Base-by-base conservation (phyloP, 2,888 invertebrate species). In the Clunio marinus region DNA sequence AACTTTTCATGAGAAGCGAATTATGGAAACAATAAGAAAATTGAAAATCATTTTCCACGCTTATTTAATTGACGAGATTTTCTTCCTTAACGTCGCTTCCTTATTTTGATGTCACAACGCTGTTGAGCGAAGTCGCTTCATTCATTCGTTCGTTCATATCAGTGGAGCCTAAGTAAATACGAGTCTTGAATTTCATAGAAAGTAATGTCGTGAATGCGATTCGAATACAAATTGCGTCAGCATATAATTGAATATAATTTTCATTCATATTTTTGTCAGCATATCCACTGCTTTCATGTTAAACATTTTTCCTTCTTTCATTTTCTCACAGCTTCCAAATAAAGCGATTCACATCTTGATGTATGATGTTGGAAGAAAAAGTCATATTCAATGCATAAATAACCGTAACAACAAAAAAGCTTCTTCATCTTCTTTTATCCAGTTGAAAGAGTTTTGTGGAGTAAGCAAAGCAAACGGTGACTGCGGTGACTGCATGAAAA, bases 171-270 rank as follows among this genome's bases (percentile, higher is more conserved):
- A n/a, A n/a, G n/a, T n/a, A n/a, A n/a, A n/a, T n/a, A n/a, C n/a
- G n/a, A n/a, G n/a, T n/a, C n/a, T n/a, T n/a, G n/a, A n/a, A n/a
- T n/a, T n/a, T 37, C 25, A 62, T 62, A 22, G n/a, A 37, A 62
- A 62, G 17, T 62, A 63, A 63, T 63, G 46, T 63, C 46, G 27
- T 17, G 27, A 28, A 63, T 27, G 45, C 28, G 63, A 46, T 27
- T 63, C 27, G 63, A 63, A 63, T 63, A 63, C 63, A 63, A 63
- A 63, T 63, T 45, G 63, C 63, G 15, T 22, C 27, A 45, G 25
- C 46, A 63, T 27, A 41, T 63, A 63, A 63, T 63, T 63, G 63
- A 63, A 63, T 59, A 63, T 46, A 63, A 63, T 63, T 63, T 45
- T 63, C 27, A 45, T 24, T 27, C 13, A 51, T 20, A 51, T 2